These are phyloP conservation scores for Neosalanx taihuensis DNA, from an alignment of 2,797 vertebrate species.

Conservation along the genomic window DNA sequence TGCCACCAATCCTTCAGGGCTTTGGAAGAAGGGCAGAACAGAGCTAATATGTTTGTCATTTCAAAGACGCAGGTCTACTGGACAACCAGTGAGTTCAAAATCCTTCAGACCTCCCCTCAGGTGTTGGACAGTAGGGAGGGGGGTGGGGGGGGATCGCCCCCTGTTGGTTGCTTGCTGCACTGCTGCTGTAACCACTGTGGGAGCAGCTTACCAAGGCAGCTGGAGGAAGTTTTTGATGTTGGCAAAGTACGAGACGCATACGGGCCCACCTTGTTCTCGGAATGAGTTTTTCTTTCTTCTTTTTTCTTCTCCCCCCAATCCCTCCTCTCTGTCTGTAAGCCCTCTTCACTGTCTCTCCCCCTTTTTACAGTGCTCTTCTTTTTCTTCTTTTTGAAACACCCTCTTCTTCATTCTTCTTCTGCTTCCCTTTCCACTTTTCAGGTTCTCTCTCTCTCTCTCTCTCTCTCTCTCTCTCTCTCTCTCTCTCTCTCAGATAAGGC, in stretches of 20 bases:
- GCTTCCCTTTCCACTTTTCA: background rate
- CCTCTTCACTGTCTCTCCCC: background rate
- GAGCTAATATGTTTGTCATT: too few relatives aligned
- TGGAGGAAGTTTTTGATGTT: slow-evolving; percentile 83
- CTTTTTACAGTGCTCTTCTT: background rate
- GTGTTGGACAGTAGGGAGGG: background rate
- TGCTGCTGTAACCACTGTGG: slow-evolving; percentile 46
- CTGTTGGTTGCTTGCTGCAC: background rate
- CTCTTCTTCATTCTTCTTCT: background rate
- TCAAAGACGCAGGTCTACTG: too few relatives aligned
- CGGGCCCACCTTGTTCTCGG: background rate
- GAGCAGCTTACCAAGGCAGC: slow-evolving; percentile 83
- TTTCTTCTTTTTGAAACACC: background rate
- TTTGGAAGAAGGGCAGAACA: too few relatives aligned
- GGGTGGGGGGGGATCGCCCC: background rate
- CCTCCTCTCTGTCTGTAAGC: background rate
- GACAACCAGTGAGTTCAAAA: too few relatives aligned
- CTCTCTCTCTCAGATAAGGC: too few relatives aligned
- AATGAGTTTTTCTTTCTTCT: background rate
- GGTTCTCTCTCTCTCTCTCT: too few relatives aligned
- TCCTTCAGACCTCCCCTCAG: too few relatives aligned
- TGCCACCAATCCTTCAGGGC: too few relatives aligned
- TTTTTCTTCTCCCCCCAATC: background rate
- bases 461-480: too few relatives aligned
- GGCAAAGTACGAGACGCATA: slow-evolving; percentile 77